Conservation (phyloP, 2,888 invertebrate genomes). For the Mellilla xanthometata region DNA sequence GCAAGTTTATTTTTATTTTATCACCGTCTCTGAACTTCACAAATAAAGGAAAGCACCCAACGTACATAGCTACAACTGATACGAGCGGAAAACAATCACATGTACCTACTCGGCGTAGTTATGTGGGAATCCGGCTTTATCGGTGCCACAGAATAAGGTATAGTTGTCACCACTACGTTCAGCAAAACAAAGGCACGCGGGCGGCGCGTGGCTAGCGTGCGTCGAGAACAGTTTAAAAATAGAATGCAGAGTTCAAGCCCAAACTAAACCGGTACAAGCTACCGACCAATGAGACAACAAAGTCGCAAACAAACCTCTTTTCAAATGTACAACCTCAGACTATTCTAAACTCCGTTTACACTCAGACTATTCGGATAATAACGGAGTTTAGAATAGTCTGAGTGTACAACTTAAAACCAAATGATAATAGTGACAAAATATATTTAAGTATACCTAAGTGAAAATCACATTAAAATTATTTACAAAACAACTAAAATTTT, state of each 20-base stretch:
- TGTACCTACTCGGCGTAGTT: constrained; percentile 63
- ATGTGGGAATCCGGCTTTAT: constrained; percentile 49
- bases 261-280: constrained; percentile 15
- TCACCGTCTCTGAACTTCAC: constrained; percentile 43
- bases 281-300: no score
- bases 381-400: no score
- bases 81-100: constrained; percentile 51
- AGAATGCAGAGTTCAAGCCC: constrained; percentile 42
- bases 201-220: constrained; percentile 62
- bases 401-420: no score
- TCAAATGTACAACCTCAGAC: no score
- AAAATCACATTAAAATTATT: no score
- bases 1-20: constrained; percentile 29
- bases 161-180: neutral
- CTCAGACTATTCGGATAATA: no score
- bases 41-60: constrained; percentile 44
- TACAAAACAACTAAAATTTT: no score
- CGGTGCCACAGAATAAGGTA: constrained; percentile 6
- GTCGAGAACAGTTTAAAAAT: constrained; percentile 57
- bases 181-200: constrained; percentile 77
- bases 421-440: no score
- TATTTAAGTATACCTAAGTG: no score
- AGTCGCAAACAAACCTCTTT: no score
- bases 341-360: no score
- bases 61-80: constrained; percentile 52